These are phyloP conservation scores for Acanthurus lineatus DNA, from an alignment of 2,797 vertebrate species.

Conservation along the genomic window DNA sequence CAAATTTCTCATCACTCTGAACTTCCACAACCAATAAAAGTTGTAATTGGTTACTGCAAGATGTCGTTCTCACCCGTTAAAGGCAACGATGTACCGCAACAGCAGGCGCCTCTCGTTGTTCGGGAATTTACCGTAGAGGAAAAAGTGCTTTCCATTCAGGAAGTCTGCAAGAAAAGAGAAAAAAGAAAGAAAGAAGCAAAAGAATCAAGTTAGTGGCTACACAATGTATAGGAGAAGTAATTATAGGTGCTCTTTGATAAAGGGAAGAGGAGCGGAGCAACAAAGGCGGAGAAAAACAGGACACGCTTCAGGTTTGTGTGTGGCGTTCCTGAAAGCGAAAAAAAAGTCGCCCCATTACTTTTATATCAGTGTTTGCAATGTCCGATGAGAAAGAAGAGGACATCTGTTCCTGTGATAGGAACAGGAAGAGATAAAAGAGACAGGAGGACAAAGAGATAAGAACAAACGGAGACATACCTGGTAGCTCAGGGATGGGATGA, in stretches of 20 bases:
- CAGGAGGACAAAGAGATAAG: background rate
- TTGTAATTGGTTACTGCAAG: background rate
- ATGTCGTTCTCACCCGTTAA: constrained; percentile 87
- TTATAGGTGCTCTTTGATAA: constrained; percentile 16
- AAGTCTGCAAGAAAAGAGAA: constrained; percentile 81
- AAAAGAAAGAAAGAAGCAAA: background rate
- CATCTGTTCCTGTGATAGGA: constrained; percentile 3
- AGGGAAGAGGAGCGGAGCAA: background rate
- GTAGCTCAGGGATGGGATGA: constrained; percentile 89
- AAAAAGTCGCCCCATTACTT: constrained; percentile 29
- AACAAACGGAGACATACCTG: constrained; percentile 79
- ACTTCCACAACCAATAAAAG: background rate
- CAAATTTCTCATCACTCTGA: too few species aligned
- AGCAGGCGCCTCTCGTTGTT: constrained; percentile 88
- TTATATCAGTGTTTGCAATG: background rate
- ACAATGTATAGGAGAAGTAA: background rate
- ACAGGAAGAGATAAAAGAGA: constrained; percentile 19
- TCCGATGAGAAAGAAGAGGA: background rate
- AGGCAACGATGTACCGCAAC: constrained; percentile 90
- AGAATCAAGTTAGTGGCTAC: background rate
- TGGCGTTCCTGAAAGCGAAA: background rate
- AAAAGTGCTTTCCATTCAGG: constrained; percentile 90
- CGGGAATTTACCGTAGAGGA: constrained; percentile 92
- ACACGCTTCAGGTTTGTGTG: background rate
- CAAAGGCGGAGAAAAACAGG: background rate